Conservation (phyloP, 2,888 invertebrate genomes). For the Saturnia pavonia region DNA sequence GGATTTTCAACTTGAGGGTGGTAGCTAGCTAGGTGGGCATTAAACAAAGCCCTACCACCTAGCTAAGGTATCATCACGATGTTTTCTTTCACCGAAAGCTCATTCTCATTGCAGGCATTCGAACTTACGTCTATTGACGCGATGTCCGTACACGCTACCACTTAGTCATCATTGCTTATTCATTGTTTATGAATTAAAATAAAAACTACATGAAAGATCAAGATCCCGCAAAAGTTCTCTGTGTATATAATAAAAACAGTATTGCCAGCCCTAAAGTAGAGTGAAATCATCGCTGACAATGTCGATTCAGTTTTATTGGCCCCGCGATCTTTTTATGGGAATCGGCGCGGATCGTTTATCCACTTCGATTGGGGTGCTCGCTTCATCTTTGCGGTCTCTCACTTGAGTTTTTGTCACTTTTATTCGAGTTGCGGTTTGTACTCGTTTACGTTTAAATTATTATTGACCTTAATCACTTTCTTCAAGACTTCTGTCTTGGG, state of each 20-base stretch:
- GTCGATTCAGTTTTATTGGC: slow-evolving; percentile 73
- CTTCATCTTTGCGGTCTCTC: slow-evolving; percentile 46
- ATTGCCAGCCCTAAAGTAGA: slow-evolving; percentile 36
- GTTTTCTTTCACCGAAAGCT: too few relatives aligned
- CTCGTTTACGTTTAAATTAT: slow-evolving; percentile 1
- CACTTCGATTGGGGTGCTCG: slow-evolving; percentile 66
- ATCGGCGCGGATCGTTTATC: slow-evolving; percentile 72
- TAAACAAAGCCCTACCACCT: too few relatives aligned
- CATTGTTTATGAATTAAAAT: too few relatives aligned
- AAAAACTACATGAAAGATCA: too few relatives aligned
- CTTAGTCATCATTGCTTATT: too few relatives aligned
- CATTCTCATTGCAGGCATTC: too few relatives aligned
- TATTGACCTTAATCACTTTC: background rate
- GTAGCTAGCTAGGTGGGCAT: too few relatives aligned
- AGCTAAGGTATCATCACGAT: too few relatives aligned
- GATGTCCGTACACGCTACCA: too few relatives aligned
- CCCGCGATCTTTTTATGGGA: slow-evolving; percentile 76
- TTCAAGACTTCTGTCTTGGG: too few relatives aligned
- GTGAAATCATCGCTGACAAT: slow-evolving; percentile 72
- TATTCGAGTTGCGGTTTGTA: slow-evolving; percentile 22
- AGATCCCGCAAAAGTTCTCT: background rate
- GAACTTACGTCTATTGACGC: too few relatives aligned
- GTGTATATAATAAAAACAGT: background rate
- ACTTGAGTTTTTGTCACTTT: slow-evolving; percentile 39
- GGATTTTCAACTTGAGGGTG: too few relatives aligned